Percentiles rank a stretch among this genome's conserved stretches.
phyloP scores from a whole-genome alignment of 2,797 vertebrate genomes.

The Artibeus jamaicensis region DNA sequence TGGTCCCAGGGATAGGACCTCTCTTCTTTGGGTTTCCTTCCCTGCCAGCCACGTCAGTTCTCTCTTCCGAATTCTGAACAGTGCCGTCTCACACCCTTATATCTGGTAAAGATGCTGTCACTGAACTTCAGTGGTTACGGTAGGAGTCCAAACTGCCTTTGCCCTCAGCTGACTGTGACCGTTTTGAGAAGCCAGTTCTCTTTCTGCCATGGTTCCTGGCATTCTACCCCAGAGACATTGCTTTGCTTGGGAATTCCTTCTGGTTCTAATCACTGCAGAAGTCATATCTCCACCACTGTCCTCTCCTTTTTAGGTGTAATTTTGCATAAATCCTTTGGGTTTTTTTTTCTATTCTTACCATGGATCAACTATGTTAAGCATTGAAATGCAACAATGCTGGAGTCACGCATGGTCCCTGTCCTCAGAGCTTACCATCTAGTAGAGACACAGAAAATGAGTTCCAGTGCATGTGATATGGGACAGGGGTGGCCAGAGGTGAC shows the following conservation, averaged over 20 bases:
- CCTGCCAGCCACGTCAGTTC: neutral
- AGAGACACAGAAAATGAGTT: neutral
- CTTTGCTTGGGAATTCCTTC: neutral
- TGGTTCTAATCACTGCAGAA: neutral
- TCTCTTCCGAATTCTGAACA: neutral
- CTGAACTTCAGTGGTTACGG: neutral
- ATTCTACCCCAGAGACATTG: neutral
- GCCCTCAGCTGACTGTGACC: neutral
- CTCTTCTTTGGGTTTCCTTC: neutral
- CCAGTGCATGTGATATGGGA: too few species aligned
- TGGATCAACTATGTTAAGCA: neutral
- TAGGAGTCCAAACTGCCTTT: neutral
- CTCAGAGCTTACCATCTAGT: neutral
- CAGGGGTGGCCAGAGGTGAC: rapidly evolving
- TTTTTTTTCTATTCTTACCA: neutral
- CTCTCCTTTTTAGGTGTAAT: neutral
- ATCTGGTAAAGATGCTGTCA: neutral
- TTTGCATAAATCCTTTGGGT: neutral
- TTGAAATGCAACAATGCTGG: neutral
- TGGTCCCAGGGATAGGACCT: neutral
- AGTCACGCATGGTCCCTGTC: neutral
- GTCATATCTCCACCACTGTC: neutral
- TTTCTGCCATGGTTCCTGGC: neutral
- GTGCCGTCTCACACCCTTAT: neutral
- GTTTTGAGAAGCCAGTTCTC: neutral